Base-by-base conservation (phyloP, 2,113 vertebrate species). In the Alligator sinensis region DNA sequence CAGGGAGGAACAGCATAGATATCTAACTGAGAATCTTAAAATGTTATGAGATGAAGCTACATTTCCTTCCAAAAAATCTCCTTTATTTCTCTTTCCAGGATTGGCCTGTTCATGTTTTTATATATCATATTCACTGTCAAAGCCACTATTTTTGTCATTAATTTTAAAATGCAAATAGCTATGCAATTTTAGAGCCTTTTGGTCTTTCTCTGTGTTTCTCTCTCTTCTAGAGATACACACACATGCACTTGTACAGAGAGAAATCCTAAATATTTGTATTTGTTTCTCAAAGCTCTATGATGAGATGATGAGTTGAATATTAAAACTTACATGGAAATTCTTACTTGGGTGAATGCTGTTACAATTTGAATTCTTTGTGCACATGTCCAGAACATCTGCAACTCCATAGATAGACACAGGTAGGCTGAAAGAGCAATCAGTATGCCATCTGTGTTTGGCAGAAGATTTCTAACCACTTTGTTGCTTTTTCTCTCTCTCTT, bases 401-500 rank as follows among this genome's bases (percentile, higher is more conserved):
- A 88, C 89, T 95, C 93, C 84, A 81, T 55, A 77, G 89, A 93
- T 84, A 93, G 91, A 92, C 92, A 88, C 90, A 95, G 92, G 91
- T 97, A 92, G 91, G 91, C 89, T 86, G 81, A 96, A 96, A 96
- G 88, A 96, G 93, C 93, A 95, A 95, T 95, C 93, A 80, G 54
- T 55, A 62, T 87, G 75, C 93, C 95, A 96, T 96, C 95, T 94
- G 90, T 94, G 84, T 91, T 85, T 93, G 54, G 94, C 90, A 96
- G 87, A 94, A 97, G 85, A 96, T 91, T 94, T 95, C 89, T 91
- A 94, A 89, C 88, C 84, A 84, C 76, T 77, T 94, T 87, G 93
- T 85, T 81, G 77, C 90, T 95, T 78, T 74, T 80, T 94, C 63
- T 88, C 66, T 91, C 91, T 96, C 77, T 3, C 94, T 70, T 89